Evolutionary conservation across 2,797 vertebrate species (phyloP), one percentile per base, ranked within the genome.

Genomic region (Dendrocincla fuliginosa): DNA sequence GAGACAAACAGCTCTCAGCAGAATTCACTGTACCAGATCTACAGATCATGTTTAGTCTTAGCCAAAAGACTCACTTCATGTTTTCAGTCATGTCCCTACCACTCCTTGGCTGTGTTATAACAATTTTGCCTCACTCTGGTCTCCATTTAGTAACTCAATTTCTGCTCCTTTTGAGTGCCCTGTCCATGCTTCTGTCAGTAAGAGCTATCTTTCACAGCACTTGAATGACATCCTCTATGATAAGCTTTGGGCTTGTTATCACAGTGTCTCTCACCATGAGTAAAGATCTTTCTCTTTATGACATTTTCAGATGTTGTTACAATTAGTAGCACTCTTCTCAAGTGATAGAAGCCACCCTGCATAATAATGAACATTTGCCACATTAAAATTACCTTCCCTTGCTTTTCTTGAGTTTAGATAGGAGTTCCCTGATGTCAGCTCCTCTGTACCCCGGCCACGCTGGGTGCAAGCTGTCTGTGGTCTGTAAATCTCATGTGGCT

Each of bases 391-490:
- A 59, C 16, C 8, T 61, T 81, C 42, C 16, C 23, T 74, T 56
- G 18, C 17, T 73, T 77, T 77, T 78, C 33, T 42, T 42, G 44
- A 63, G 50, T 89, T 49, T 80, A n/a, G 8, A 9, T 20, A 37
- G 46, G 28, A 20, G 11, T 73, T 84, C 19, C 7, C 9, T 50
- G 16, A 56, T 70, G 27, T 37, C 46, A 79, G 15, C 33, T 59
- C 8, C 41, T 88, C 57, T 1, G 0, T 37, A 37, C 13, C 23
- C 15, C 8, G 5, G 35, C 12, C 41, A 59, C 0, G 0, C 16
- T 55, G 39, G 16, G 4, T 46, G 16, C 0, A 2, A 65, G 35
- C 30, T 46, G 6, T 16, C 44, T 61, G 9, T 2, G 3, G 16
- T 10, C n/a, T 65, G 37, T 30, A 61, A 53, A 64, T 53, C 56